phyloP scores from a whole-genome alignment of 2,888 invertebrate genomes.

The Clanis bilineata region DNA sequence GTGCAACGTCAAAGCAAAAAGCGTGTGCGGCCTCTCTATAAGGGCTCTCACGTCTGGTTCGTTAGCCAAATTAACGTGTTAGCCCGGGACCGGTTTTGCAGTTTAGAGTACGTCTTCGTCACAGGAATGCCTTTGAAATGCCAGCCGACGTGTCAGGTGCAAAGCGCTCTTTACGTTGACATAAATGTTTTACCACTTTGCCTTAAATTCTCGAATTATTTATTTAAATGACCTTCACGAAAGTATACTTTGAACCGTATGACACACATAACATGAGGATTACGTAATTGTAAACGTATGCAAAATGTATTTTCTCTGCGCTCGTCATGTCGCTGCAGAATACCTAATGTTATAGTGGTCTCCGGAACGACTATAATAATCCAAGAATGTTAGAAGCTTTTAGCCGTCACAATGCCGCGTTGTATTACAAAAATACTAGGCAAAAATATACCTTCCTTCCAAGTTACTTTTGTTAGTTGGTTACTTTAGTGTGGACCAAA shows the following conservation, averaged over 20 bases:
- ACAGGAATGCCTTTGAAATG: slow-evolving; percentile 42
- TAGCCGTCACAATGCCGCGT: neutral
- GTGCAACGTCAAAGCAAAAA: slow-evolving; percentile 54
- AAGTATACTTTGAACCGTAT: neutral
- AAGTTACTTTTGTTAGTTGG: too few species aligned
- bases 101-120: slow-evolving; percentile 42
- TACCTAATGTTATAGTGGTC: neutral
- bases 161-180: slow-evolving; percentile 23
- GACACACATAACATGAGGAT: neutral
- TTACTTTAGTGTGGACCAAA: too few species aligned
- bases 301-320: neutral
- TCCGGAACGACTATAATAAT: neutral
- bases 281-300: too few species aligned
- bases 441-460: neutral
- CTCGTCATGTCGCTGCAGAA: neutral
- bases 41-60: slow-evolving; percentile 64
- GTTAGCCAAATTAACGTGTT: slow-evolving; percentile 75
- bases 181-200: slow-evolving; percentile 17
- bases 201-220: neutral
- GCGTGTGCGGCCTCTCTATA: slow-evolving; percentile 48
- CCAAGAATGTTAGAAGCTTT: neutral
- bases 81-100: slow-evolving; percentile 43
- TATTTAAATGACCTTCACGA: neutral
- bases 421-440: neutral
- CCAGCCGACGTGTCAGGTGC: slow-evolving; percentile 19